Percentiles rank a stretch among this genome's conserved stretches.
These are phyloP conservation scores for Drosophila prolongata DNA, from an alignment of 2,888 invertebrate genomes.

Conservation along the genomic window DNA sequence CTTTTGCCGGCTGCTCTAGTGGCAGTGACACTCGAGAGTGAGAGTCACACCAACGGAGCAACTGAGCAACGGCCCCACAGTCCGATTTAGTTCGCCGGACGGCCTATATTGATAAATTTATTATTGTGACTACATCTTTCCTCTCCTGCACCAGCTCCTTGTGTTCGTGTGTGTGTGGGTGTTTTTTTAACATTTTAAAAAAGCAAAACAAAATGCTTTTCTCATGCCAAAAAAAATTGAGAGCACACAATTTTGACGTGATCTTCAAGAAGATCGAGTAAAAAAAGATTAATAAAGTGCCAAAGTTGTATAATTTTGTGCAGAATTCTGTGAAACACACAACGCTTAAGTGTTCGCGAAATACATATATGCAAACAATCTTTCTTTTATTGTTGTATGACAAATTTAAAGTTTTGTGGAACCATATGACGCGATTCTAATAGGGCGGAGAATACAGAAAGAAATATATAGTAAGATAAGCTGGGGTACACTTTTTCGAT, in stretches of 20 bases:
- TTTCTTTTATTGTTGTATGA: slow-evolving; percentile 37
- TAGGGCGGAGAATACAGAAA: slow-evolving; percentile 43
- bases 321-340: slow-evolving; percentile 48
- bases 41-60: slow-evolving; percentile 8
- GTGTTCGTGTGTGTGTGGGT: slow-evolving; percentile 49
- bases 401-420: slow-evolving; percentile 45
- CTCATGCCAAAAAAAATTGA: slow-evolving; percentile 57
- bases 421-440: slow-evolving; percentile 49
- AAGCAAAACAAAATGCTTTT: slow-evolving; percentile 31
- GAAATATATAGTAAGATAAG: slow-evolving; percentile 61
- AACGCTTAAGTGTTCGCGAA: slow-evolving; percentile 15
- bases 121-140: slow-evolving; percentile 27
- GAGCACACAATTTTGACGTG: slow-evolving; percentile 57
- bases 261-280: slow-evolving; percentile 58
- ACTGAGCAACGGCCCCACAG: slow-evolving; percentile 47
- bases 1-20: slow-evolving; percentile 47
- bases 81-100: slow-evolving; percentile 62
- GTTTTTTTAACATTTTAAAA: slow-evolving; percentile 51
- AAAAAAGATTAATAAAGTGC: slow-evolving; percentile 42
- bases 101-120: slow-evolving; percentile 63
- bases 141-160: slow-evolving; percentile 19
- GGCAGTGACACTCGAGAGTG: slow-evolving; percentile 74
- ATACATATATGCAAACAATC: slow-evolving; percentile 28
- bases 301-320: slow-evolving; percentile 48
- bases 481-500: slow-evolving; percentile 31